Evolutionary conservation across 2,888 invertebrate genomes (phyloP).

Genomic region (Apamea anceps): DNA sequence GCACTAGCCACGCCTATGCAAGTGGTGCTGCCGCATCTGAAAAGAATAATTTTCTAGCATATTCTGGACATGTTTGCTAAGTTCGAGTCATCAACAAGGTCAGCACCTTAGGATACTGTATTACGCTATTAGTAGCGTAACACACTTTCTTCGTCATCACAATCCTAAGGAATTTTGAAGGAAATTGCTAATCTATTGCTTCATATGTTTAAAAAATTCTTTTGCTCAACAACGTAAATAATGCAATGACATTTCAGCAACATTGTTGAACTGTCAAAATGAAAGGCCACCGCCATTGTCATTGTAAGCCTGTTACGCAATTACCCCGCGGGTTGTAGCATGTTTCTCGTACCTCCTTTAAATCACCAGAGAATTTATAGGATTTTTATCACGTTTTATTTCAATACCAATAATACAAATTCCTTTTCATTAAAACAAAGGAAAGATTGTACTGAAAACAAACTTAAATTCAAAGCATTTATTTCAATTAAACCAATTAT

Average conservation of each 20-base stretch:
- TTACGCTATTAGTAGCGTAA: no score
- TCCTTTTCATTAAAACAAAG: not conserved
- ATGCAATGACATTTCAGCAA: no score
- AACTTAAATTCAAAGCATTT: not conserved
- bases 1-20: constrained; percentile 88
- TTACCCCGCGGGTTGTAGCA: not conserved
- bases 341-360: not conserved
- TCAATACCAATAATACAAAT: not conserved
- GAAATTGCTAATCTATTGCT: not conserved
- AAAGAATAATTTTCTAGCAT: not conserved
- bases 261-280: no score
- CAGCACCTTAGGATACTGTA: not conserved
- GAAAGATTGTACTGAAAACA: not conserved
- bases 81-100: not conserved
- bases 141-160: not conserved
- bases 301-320: no score
- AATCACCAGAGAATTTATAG: no score
- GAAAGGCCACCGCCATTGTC: no score
- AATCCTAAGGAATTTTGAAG: not conserved
- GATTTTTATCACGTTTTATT: not conserved
- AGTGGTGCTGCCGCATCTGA: constrained; percentile 84
- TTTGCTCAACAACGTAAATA: not conserved
- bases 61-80: not conserved
- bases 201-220: not conserved
- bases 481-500: not conserved